Evolutionary conservation across 2,888 invertebrate species (phyloP), one percentile per base, ranked within the genome.

Genomic region (Macrosoma leucophasiata): DNA sequence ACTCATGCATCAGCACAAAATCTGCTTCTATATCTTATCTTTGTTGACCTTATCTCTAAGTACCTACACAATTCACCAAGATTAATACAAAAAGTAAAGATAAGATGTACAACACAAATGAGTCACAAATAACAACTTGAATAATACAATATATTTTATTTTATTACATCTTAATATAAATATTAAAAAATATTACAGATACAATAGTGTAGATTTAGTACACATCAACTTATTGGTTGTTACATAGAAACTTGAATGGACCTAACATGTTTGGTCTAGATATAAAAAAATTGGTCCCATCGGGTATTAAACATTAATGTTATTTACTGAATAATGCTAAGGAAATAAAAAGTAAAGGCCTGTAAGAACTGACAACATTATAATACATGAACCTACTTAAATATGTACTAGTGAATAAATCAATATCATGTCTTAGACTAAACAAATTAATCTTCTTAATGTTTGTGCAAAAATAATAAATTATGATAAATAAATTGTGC

Each of bases 41-140:
- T n/a, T n/a, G n/a, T n/a, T n/a, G n/a, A n/a, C n/a, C n/a, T n/a
- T n/a, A n/a, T n/a, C n/a, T n/a, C n/a, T n/a, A n/a, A n/a, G n/a
- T n/a, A n/a, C n/a, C n/a, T n/a, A n/a, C n/a, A n/a, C n/a, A 68
- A 70, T 72, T 72, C 61, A 56, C 58, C 55, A 58, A 58, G 54
- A 58, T 58, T 63, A 61, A 55, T 41, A 54, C 50, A 60, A 46
- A 52, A 47, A 55, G 48, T 53, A 53, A 41, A 48, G 52, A 44
- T 50, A 62, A 57, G 56, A 48, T 55, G 62, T 53, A 61, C 48
- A 54, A 51, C 42, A 51, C 50, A n/a, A n/a, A n/a, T n/a, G n/a
- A n/a, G n/a, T n/a, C n/a, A n/a, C n/a, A n/a, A n/a, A n/a, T n/a
- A n/a, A n/a, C 40, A 48, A 49, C 46, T 49, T 48, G 46, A 39